phyloP scores from a whole-genome alignment of 2,888 invertebrate genomes.

The Dromius quadrimaculatus region DNA sequence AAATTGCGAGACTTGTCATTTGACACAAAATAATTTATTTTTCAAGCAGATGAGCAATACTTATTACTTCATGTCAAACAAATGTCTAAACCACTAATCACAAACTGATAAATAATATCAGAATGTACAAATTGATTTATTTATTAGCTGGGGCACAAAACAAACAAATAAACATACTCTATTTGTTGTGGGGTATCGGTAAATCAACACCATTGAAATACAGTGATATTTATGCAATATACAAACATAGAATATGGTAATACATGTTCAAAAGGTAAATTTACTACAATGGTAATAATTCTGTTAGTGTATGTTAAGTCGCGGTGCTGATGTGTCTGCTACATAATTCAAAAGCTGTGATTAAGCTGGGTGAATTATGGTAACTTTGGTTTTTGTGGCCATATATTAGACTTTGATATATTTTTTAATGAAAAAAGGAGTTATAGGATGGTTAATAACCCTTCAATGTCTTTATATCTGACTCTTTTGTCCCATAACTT shows the following conservation, averaged over 20 bases:
- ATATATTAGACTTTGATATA: no score
- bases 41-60: no score
- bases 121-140: not conserved
- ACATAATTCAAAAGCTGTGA: not conserved
- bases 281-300: not conserved
- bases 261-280: not conserved
- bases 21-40: not conserved
- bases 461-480: no score
- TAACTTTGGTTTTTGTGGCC: not conserved
- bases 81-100: no score
- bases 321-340: not conserved
- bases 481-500: no score
- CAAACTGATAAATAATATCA: no score
- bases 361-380: not conserved
- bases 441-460: no score
- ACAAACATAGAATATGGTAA: not conserved
- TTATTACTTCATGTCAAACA: no score
- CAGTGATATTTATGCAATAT: not conserved
- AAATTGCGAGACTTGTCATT: no score
- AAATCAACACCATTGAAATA: conserved; percentile 2
- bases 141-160: not conserved
- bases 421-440: no score
- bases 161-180: not conserved
- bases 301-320: not conserved
- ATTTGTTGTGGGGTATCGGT: not conserved